A percentile compares a stretch with the other conserved stretches of the same genome.
phyloP scores from a whole-genome alignment of 2,888 invertebrate species.

The Cremastobaeus sp. region DNA sequence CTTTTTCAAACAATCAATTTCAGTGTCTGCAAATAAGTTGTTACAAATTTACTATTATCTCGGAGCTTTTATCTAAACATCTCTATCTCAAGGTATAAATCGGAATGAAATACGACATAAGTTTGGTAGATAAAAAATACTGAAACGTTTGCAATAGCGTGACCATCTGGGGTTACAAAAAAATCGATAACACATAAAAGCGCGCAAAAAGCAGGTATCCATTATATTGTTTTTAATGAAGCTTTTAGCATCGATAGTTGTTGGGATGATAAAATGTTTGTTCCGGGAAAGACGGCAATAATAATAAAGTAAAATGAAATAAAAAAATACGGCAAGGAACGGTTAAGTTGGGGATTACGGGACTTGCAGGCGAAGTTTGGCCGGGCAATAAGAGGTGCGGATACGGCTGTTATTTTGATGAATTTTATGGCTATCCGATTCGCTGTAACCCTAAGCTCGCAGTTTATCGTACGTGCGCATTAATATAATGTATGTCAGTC shows the following conservation, averaged over 20 bases:
- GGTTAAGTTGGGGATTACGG: neutral
- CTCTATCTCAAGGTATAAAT: neutral
- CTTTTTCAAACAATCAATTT: no score
- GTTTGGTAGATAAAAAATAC: conserved; percentile 13
- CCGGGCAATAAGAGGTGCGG: conserved; percentile 8
- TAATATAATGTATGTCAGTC: conserved; percentile 44
- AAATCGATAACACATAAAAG: conserved; percentile 29
- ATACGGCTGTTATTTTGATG: conserved; percentile 25
- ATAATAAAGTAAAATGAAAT: neutral
- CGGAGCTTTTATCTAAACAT: no score
- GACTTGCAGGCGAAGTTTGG: conserved; percentile 6
- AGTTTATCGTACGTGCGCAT: conserved; percentile 34
- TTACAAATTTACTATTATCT: no score
- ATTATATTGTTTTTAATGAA: conserved; percentile 25
- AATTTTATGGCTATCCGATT: conserved; percentile 28
- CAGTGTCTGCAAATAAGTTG: no score
- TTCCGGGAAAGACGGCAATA: neutral
- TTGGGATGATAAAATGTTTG: conserved; percentile 6
- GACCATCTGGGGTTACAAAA: conserved; percentile 23
- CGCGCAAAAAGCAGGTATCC: conserved; percentile 23
- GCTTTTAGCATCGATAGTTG: conserved; percentile 20
- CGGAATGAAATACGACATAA: conserved; percentile 6
- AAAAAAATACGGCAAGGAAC: neutral
- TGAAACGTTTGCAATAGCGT: conserved; percentile 15
- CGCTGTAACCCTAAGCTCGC: conserved; percentile 17